Evolutionary conservation across 2,113 vertebrate genomes (phyloP), one percentile per base, ranked within the genome.

Genomic region (Tupaia tana): DNA sequence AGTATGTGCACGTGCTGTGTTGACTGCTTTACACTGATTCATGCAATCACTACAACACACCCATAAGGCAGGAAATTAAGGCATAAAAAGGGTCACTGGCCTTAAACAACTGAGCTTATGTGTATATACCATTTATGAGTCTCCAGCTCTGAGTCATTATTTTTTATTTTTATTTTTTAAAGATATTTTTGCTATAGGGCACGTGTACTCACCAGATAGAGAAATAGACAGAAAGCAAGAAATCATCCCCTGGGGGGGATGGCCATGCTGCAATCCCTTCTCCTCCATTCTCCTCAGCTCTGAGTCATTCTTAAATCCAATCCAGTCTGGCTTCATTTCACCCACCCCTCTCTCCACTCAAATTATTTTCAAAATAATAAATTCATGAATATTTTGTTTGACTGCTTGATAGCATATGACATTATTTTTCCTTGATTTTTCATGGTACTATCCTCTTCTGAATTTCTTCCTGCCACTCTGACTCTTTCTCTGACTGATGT

Each of bases 331-430:
- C 43, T 77, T 86, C 9, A 67, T 61, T n/a, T n/a, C 14, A 82
- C 14, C 71, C 31, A 73, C 18, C 20, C 79, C 29, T 91, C 24
- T 80, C 64, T 86, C 56, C 70, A 82, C 3, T 77, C n/a, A 78
- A 94, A 64, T 58, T 92, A 29, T 52, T 91, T 70, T 70, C 61
- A 93, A 95, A 93, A 59, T 16, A 95, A 95, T 81, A 73, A 89
- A 86, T 74, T 89, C 59, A 80, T 85, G 27, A 87, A 73, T 52
- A 29, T 66, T 82, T 52, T 87, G 58, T 75, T n/a, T 94, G 54
- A 69, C 54, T 27, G 59, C 79, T 71, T 61, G 19, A 74, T 3
- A 74, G 79, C 27, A 63, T n/a, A 61, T 27, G 15, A 80, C 56
- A 74, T 14, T n/a, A 43, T 13, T 85, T 87, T 61, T 77, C 85